Evolutionary conservation across 2,113 vertebrate species (phyloP), one percentile per base, ranked within the genome.

Genomic region (Ramphastos sulfuratus): DNA sequence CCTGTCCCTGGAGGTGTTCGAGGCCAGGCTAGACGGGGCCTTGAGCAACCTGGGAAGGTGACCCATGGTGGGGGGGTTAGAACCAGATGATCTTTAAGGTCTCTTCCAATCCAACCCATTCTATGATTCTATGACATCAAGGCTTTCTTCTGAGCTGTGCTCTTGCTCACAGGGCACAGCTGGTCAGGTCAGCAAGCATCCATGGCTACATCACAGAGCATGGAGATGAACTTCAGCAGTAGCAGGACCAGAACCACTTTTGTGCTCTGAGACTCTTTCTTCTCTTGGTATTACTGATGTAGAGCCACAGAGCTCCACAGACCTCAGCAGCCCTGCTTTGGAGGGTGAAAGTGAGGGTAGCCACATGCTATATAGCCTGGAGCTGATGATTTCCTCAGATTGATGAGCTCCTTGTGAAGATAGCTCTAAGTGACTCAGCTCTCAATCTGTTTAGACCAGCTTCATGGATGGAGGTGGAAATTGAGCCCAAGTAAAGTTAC

Each of bases 401-500:
- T 93, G 87, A 91, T 93, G 82, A 92, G 82, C 55, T 89, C 55
- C 59, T 91, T 14, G 30, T 33, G 65, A 87, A 85, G 79, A 80
- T 58, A 25, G 52, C 90, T 92, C 65, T 92, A 92, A 95, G 90
- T 95, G 92, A 94, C 96, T 96, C 82, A 75, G 66, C 56, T 92
- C 55, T 88, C 88, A 94, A 30, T 82, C 85, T 75, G 61, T 80
- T 94, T 92, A 92, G 69, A 46, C 35, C 90, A 85, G 16, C 82
- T 72, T 91, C 80, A 65, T 65, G 61, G 85, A 83, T 1, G 75
- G 58, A 82, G 78, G 60, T 85, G 61, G 50, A 78, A 86, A 93
- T 81, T 65, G 67, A 91, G 50, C 69, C 54, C 30, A 14, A 87
- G 82, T 83, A 82, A 89, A 92, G 89, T 91, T 82, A 61, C 64